Base-by-base conservation (phyloP, 1,140 invertebrate genomes). In the Drosophila varians region DNA sequence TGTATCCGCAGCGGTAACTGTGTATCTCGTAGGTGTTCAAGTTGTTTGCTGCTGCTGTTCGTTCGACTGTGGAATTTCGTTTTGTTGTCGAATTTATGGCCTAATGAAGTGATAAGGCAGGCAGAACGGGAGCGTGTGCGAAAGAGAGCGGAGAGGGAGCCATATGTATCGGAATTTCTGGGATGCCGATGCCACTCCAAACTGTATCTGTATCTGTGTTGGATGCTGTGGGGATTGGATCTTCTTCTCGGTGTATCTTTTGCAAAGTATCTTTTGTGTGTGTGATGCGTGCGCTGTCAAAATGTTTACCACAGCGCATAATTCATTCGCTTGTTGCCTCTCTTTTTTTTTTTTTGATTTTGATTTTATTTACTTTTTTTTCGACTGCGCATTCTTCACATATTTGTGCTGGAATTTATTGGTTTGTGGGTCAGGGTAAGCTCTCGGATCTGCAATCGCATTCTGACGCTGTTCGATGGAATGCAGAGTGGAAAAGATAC, bases 11-110 rank as follows among this genome's bases (percentile, higher is more conserved):
- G 71, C 76, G 66, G 82, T 87, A 87, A 68, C 80, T 87, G 73
- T 82, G 72, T 76, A 77, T 83, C 62, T 69, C 74, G 77, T 80
- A 80, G 76, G 76, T 79, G 77, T 74, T 80, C 56, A 55, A 75
- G 66, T 61, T 66, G 71, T 69, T 61, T 83, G 64, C 38, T 73
- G 64, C 38, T 73, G 55, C 49, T 65, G 58, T 74, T 74, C 70
- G 69, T 64, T 83, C 79, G 65, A 71, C 62, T 87, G 69, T 68
- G 82, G 82, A 87, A 86, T 86, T 79, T 87, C 74, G 74, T 87
- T 87, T 87, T 87, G 72, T 82, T 87, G 82, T 87, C 83, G 82
- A 87, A 87, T 87, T 87, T 87, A 87, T 87, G 77, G 82, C 83
- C 82, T 87, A 87, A 87, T 87, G 82, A 87, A 87, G 82, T 87